Conservation (phyloP, 2,113 vertebrate species). For the Protobothrops mucrosquamatus region DNA sequence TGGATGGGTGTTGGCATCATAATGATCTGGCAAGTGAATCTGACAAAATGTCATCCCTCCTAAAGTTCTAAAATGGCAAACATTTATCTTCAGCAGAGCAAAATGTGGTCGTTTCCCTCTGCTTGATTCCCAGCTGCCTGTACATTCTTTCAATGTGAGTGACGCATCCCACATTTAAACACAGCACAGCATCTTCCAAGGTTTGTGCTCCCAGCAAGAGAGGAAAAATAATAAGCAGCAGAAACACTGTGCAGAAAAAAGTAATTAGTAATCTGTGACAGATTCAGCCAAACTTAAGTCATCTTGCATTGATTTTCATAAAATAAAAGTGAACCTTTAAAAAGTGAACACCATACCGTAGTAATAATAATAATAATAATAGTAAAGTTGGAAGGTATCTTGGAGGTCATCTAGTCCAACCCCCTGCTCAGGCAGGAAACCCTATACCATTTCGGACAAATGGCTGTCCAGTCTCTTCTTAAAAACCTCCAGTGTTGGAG, state of each 20-base stretch:
- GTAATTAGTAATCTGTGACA: background rate
- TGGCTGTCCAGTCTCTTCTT: no score
- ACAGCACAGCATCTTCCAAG: background rate
- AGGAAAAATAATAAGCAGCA: background rate
- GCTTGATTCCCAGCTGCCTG: constrained; percentile 26
- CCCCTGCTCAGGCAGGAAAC: no score
- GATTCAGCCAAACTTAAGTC: background rate
- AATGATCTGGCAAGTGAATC: constrained; percentile 15
- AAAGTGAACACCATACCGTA: background rate
- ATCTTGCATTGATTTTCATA: background rate
- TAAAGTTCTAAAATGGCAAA: constrained; percentile 24
- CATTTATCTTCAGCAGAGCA: constrained; percentile 30
- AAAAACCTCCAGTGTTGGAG: no score
- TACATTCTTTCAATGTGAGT: background rate
- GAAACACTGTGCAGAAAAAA: background rate
- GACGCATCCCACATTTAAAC: background rate
- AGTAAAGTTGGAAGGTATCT: no score
- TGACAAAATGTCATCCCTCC: constrained; percentile 27
- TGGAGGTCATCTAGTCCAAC: no score
- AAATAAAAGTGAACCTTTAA: background rate
- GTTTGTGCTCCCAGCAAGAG: background rate
- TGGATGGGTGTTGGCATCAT: background rate
- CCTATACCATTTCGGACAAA: no score
- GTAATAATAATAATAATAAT: no score
- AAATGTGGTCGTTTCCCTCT: background rate